Evolutionary conservation across 2,113 vertebrate genomes (phyloP).

Genomic region (Pollimyrus isidori): DNA sequence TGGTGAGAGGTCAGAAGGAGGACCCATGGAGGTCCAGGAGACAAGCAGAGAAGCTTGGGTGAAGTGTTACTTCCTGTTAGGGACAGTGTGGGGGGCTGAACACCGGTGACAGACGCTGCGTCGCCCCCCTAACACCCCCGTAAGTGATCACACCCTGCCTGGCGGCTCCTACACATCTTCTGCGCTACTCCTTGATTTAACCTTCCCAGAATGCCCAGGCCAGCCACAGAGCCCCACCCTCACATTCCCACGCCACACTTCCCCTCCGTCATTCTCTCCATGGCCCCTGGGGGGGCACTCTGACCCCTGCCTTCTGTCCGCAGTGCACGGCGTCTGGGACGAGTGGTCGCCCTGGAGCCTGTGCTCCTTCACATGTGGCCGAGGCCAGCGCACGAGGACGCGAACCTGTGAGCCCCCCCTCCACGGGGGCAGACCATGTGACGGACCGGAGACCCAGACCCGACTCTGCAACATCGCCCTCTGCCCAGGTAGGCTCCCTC

Average conservation of each 20-base stretch:
- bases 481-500: slow-evolving; percentile 74
- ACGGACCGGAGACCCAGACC: slow-evolving; percentile 95
- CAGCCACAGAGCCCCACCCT: neutral
- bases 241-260: neutral
- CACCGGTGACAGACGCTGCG: neutral
- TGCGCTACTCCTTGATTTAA: neutral
- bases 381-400: slow-evolving; percentile 95
- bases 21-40: neutral
- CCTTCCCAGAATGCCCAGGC: neutral
- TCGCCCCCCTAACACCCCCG: neutral
- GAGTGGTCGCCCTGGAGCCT: slow-evolving; percentile 99
- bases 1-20: neutral
- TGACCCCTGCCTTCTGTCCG: slow-evolving; percentile 73
- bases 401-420: slow-evolving; percentile 90
- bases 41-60: neutral
- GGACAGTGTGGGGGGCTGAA: neutral
- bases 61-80: neutral
- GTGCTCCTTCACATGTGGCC: slow-evolving; percentile 97
- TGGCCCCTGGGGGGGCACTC: slow-evolving; percentile 22
- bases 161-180: neutral
- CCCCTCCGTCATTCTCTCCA: neutral
- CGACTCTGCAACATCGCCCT: slow-evolving; percentile 99
- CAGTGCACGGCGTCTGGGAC: slow-evolving; percentile 99
- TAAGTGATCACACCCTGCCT: neutral
- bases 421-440: slow-evolving; percentile 90